Conservation (phyloP, 2,888 invertebrate species). For the Psococerastis gibbosa region DNA sequence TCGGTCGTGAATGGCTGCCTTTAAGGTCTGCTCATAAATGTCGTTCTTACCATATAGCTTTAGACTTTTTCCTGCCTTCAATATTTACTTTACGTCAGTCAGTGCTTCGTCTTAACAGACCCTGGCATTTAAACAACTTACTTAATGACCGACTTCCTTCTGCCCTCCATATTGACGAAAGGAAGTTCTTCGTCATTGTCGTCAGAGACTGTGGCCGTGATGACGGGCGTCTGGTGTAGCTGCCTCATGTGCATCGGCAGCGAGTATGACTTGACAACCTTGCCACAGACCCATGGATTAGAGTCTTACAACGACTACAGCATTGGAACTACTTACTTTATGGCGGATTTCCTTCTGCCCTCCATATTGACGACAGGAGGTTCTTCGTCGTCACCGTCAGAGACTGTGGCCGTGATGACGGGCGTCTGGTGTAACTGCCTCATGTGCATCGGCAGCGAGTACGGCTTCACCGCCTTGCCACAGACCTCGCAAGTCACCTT, state of each 20-base stretch:
- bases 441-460: not conserved
- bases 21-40: too few relatives aligned
- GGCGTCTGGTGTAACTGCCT: not conserved
- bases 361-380: not conserved
- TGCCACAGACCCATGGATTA: too few relatives aligned
- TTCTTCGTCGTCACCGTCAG: not conserved
- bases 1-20: too few relatives aligned
- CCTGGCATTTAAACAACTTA: not conserved
- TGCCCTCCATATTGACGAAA: not conserved
- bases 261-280: too few relatives aligned
- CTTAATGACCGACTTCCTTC: not conserved
- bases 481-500: not conserved
- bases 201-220: not conserved
- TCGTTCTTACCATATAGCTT: too few relatives aligned
- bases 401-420: too few relatives aligned
- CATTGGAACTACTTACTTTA: slow-evolving; percentile 1
- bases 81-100: too few relatives aligned
- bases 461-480: not conserved
- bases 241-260: not conserved
- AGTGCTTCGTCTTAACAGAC: too few relatives aligned
- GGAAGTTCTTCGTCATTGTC: not conserved
- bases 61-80: too few relatives aligned
- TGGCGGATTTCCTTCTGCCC: slow-evolving; percentile 1
- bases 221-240: not conserved
- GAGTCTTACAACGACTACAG: too few relatives aligned